Conservation (phyloP, 2,113 vertebrate species). For the Etia nguti region DNA sequence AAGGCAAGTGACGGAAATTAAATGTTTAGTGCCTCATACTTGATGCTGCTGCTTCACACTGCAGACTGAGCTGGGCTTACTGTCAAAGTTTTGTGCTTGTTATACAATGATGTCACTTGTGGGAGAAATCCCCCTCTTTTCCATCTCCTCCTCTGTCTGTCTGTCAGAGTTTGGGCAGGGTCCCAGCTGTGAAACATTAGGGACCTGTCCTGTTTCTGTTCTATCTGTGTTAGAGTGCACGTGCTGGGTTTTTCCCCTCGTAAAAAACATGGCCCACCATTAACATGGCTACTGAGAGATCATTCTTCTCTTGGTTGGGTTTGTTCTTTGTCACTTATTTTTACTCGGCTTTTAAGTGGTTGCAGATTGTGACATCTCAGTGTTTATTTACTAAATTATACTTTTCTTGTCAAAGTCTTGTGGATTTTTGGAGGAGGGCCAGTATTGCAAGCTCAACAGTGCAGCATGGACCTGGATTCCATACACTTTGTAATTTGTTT, state of each 20-base stretch:
- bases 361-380: neutral
- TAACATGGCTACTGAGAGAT: conserved; percentile 18
- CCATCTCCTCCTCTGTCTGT: neutral
- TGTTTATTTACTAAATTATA: neutral
- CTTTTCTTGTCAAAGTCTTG: neutral
- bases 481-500: neutral
- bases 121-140: neutral
- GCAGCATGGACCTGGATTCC: neutral
- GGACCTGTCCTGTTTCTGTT: conserved; percentile 47
- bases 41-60: neutral
- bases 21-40: neutral
- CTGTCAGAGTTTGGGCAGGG: conserved; percentile 25
- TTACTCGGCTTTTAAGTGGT: neutral
- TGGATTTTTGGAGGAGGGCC: neutral
- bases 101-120: neutral
- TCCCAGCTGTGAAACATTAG: conserved; percentile 62
- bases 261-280: conserved; percentile 28
- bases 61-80: neutral
- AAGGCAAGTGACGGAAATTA: neutral
- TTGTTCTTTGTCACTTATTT: neutral
- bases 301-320: neutral
- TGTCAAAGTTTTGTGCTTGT: neutral
- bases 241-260: conserved; percentile 62
- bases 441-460: neutral
- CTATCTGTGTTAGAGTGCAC: conserved; percentile 28